Conservation (phyloP, 2,113 vertebrate genomes). For the Candoia aspera region DNA sequence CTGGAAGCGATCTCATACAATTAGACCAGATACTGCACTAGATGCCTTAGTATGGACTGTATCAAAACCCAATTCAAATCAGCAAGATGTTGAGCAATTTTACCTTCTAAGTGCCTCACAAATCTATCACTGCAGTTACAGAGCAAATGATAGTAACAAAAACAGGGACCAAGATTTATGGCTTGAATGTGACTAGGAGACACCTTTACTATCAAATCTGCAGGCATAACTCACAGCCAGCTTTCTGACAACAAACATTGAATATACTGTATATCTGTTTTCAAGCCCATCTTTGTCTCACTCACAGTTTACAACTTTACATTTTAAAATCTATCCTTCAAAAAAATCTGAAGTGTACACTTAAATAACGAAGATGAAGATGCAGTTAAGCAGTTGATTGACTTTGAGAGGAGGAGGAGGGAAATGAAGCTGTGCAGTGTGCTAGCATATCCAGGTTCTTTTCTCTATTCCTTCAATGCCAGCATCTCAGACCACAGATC, state of each 20-base stretch:
- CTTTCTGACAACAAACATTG: not conserved
- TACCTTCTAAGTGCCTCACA: not conserved
- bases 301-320: not conserved
- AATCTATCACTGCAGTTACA: not conserved
- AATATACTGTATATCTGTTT: not conserved
- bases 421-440: not conserved
- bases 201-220: not conserved
- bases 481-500: not conserved
- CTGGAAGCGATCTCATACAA: not conserved
- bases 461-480: not conserved
- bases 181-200: not conserved
- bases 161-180: not conserved
- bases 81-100: not conserved
- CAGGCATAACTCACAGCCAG: not conserved
- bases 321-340: not conserved
- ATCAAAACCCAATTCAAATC: not conserved
- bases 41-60: not conserved
- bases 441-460: not conserved
- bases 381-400: no score
- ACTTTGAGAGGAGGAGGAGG: not conserved
- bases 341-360: not conserved
- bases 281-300: not conserved
- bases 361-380: no score
- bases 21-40: not conserved
- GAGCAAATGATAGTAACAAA: not conserved